Base-by-base conservation (phyloP, 2,113 vertebrate genomes). In the Ancistrus triradiatus region DNA sequence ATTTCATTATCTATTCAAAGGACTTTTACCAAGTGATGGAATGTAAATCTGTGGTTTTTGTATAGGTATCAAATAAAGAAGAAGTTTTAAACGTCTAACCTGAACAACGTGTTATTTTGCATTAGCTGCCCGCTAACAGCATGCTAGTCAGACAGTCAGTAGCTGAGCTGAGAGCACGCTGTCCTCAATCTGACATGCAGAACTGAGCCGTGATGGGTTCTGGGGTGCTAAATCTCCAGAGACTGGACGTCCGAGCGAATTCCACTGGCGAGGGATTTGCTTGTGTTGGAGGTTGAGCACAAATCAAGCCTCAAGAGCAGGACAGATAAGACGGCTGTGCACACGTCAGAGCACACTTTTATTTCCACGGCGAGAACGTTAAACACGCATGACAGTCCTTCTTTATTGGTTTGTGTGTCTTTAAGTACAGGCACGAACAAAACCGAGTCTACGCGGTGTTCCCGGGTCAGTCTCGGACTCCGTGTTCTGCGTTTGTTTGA, bases 221-320 rank as follows among this genome's bases (percentile, higher is more conserved):
- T 74, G 71, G 63, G 78, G 74, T 69, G 76, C 75, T 72, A 67
- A 69, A 67, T 76, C 76, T 47, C 67, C 11, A 51, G 47, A 69
- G 64, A 42, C 56, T 72, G 62, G 52, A 35, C 44, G 69, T 69
- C 49, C 60, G 60, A 43, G 59, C 14, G 61, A 38, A 77, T 80
- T 44, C 69, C 65, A 21, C 75, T 87, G 86, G 79, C 66, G 3
- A 76, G 73, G 64, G 63, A 66, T 22, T 21, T 85, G 86, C 82
- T 89, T 88, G 70, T 77, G 76, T 88, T 89, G 87, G 86, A 88
- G 77, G 63, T 18, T 38, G 48, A 65, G 21, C 13, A 15, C 75
- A 71, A 69, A 33, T 87, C 80, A 82, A 83, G 78, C 64, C 69
- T 72, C 81, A 76, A 72, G 58, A 46, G 55, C 74, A 71, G 79